A percentile compares a stretch with the other conserved stretches of the same genome.
Evolutionary conservation across 2,113 vertebrate species (phyloP).

Genomic region (Tringa solitaria): DNA sequence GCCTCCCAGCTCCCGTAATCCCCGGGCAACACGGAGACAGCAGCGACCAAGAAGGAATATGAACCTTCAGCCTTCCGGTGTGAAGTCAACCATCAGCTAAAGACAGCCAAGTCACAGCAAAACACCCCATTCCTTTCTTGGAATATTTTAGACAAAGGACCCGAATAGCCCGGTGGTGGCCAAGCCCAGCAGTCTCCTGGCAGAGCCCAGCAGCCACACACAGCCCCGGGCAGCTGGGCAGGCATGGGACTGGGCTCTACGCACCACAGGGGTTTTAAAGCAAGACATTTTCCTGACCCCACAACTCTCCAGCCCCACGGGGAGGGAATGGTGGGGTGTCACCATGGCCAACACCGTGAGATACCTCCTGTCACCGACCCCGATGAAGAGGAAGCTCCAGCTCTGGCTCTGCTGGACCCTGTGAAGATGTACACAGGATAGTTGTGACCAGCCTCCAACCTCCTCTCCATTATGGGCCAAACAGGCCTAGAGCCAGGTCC

Average conservation of each 20-base stretch:
- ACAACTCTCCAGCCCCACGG: neutral
- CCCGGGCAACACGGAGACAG: neutral
- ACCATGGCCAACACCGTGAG: neutral
- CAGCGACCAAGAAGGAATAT: neutral
- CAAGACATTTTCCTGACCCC: neutral
- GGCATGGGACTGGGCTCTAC: neutral
- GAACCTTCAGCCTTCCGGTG: neutral
- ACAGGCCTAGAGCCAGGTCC: neutral
- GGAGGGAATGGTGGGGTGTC: neutral
- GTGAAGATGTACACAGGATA: neutral
- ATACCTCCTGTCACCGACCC: neutral
- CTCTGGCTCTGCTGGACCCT: neutral
- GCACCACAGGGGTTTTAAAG: neutral
- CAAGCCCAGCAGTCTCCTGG: fast-evolving
- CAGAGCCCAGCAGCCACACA: fast-evolving
- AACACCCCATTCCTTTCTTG: neutral
- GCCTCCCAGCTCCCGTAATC: neutral
- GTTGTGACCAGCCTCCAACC: neutral
- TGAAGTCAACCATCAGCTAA: neutral
- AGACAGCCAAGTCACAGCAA: neutral
- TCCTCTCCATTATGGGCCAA: neutral
- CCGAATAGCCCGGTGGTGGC: fast-evolving
- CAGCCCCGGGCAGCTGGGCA: neutral
- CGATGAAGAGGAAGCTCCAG: neutral
- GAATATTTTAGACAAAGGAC: neutral